Evolutionary conservation across 2,888 invertebrate species (phyloP), one percentile per base, ranked within the genome.

Genomic region (Agapetus fuscipes): DNA sequence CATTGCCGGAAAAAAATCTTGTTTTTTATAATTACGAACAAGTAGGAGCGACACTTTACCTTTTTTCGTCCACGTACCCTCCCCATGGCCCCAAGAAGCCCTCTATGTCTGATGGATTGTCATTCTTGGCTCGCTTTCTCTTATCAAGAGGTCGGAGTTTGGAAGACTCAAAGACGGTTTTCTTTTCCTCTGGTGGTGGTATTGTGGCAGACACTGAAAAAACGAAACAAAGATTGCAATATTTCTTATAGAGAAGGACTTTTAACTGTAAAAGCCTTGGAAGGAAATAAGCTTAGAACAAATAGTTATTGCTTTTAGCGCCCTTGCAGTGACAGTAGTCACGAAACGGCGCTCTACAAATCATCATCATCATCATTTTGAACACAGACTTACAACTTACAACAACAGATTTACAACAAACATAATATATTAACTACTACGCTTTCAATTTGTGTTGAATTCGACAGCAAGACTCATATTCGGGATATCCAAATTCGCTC

Each of bases 11-110:
- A 12, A 30, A 17, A 28, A n/a, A 13, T 5, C 16, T 30, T 10
- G 20, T 27, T 27, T 26, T 24, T 27, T 26, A 34, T 26, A 34
- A 15, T 34, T 34, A 12, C n/a, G 13, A n/a, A n/a, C n/a, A n/a
- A n/a, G n/a, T n/a, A n/a, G n/a, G n/a, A n/a, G n/a, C n/a, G 7
- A 29, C 17, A 26, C 17, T 17, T 26, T 25, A 67, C 70, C 70
- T 80, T 53, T 82, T 74, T 62, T 99, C 97, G 56, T 94, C 93
- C 6, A 80, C 77, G 62, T 76, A 99, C 37, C 87, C 87, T 39
- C 93, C 97, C 98, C 98, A 99, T 0, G 98, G 98, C 0, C 97
- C 98, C 1, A 94, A 68, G 58, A 95, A 99, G 1, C 96, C 96
- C 28, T 85, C 90, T 14, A 98, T 74, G 64, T 99, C 97, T 12